Percentiles rank a stretch among this genome's conserved stretches.
Conservation (phyloP, 2,797 vertebrate species). For the Liparis tanakae region DNA sequence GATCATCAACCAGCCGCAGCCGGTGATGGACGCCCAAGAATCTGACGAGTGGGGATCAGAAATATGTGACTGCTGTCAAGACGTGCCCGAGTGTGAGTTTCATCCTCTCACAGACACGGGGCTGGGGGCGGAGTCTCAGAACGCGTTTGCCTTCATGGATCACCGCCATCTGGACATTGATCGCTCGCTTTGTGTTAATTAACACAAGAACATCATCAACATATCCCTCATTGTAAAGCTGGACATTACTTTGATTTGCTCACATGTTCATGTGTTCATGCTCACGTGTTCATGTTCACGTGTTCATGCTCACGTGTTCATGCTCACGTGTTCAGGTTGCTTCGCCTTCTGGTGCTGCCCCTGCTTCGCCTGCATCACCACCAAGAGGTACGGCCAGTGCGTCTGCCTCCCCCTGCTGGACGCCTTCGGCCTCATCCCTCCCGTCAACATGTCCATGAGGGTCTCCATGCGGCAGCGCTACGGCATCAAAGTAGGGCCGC, state of each 20-base stretch:
- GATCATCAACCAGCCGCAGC: constrained; percentile 60
- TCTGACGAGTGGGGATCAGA: constrained; percentile 59
- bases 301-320: not conserved
- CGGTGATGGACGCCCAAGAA: constrained; percentile 17
- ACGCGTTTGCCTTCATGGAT: too few relatives aligned
- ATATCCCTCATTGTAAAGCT: too few relatives aligned
- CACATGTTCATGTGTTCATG: too few relatives aligned
- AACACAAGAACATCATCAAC: too few relatives aligned
- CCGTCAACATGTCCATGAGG: constrained; percentile 73
- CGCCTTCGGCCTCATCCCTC: not conserved
- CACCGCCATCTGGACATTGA: too few relatives aligned
- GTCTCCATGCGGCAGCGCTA: constrained; percentile 79
- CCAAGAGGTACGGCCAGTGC: constrained; percentile 60
- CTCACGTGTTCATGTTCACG: not conserved
- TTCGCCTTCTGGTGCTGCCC: constrained; percentile 75
- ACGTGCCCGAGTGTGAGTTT: constrained; percentile 61
- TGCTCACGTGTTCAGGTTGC: constrained; percentile 58
- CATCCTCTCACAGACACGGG: too few relatives aligned
- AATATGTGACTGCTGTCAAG: constrained; percentile 66
- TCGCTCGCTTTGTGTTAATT: too few relatives aligned
- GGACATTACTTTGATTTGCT: too few relatives aligned
- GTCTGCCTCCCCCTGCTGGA: constrained; percentile 83
- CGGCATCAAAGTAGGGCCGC: constrained; percentile 71
- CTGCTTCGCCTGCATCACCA: constrained; percentile 73
- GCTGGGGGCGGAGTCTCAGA: too few relatives aligned